phyloP scores from a whole-genome alignment of 2,113 vertebrate species.

The Pangasianodon hypophthalmus region DNA sequence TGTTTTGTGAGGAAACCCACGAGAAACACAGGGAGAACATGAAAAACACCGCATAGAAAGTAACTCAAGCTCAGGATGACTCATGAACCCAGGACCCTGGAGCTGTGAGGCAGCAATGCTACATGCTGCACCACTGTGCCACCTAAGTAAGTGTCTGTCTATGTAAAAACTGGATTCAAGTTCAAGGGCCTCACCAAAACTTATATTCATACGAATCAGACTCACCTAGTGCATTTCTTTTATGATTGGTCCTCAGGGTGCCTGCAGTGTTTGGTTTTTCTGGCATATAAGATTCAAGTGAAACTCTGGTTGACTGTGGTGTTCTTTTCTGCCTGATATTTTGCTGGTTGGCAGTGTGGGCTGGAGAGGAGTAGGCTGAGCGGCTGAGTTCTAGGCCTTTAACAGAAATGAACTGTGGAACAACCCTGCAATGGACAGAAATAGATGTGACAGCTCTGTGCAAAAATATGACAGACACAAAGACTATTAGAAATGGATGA shows the following conservation, averaged over 20 bases:
- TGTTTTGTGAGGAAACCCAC: not conserved
- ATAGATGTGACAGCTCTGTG: not conserved
- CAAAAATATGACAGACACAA: conserved; percentile 8
- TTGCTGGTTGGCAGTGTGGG: conserved; percentile 22
- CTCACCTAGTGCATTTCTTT: conserved; percentile 28
- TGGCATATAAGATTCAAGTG: conserved; percentile 29
- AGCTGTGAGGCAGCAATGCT: not conserved
- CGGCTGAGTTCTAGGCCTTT: conserved; percentile 33
- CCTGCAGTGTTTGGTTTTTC: conserved; percentile 40
- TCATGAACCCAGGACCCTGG: not conserved
- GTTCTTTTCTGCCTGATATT: conserved; percentile 43
- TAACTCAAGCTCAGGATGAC: not conserved
- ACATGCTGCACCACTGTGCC: not conserved
- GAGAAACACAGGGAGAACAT: not conserved
- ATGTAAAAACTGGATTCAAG: not conserved
- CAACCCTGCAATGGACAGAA: conserved; percentile 34
- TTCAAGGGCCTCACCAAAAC: not conserved
- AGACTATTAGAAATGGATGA: not conserved
- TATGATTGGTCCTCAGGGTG: conserved; percentile 35
- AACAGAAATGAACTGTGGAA: conserved; percentile 51
- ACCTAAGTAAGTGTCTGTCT: not conserved
- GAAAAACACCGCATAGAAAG: not conserved
- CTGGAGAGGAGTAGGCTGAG: conserved; percentile 34
- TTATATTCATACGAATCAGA: not conserved
- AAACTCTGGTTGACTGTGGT: conserved; percentile 5